These are phyloP conservation scores for Sycophila sp. DNA, from an alignment of 1,140 invertebrate species.

Conservation along the genomic window DNA sequence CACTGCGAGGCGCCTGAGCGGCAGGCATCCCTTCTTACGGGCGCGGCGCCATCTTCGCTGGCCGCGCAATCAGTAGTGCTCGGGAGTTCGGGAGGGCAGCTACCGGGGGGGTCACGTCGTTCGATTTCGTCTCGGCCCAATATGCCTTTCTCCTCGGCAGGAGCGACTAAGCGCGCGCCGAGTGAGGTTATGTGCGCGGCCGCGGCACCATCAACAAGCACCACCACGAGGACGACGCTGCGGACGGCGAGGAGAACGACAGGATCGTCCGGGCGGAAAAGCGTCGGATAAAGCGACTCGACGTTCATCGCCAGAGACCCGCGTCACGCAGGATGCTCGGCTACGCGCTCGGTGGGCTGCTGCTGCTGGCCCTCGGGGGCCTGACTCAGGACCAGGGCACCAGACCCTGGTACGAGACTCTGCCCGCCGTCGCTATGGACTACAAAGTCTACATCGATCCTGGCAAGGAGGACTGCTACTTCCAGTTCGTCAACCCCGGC, in stretches of 20 bases:
- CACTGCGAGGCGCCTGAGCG: not conserved
- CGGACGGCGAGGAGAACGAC: no score
- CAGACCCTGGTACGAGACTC: slow-evolving; percentile 79
- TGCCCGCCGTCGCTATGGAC: slow-evolving; percentile 92
- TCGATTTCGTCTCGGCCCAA: no score
- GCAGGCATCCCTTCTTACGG: not conserved
- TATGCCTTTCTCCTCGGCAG: not conserved
- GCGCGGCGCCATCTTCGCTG: not conserved
- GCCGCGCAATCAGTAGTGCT: no score
- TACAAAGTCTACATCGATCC: slow-evolving; percentile 94
- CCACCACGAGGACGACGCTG: not conserved
- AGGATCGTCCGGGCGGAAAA: no score
- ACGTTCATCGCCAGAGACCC: no score
- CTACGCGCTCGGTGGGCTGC: no score
- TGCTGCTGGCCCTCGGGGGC: not conserved
- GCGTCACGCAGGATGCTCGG: no score
- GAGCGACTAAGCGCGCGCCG: not conserved
- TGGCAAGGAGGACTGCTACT: slow-evolving; percentile 95
- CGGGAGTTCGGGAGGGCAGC: no score
- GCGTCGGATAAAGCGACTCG: no score
- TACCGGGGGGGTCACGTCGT: no score
- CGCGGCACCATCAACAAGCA: not conserved
- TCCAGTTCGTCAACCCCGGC: slow-evolving; percentile 89
- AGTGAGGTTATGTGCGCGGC: not conserved
- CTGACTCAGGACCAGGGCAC: slow-evolving; percentile 29